Evolutionary conservation across 2,797 vertebrate genomes (phyloP), one percentile per base, ranked within the genome.

Genomic region (Ptychobarbus kaznakovi): DNA sequence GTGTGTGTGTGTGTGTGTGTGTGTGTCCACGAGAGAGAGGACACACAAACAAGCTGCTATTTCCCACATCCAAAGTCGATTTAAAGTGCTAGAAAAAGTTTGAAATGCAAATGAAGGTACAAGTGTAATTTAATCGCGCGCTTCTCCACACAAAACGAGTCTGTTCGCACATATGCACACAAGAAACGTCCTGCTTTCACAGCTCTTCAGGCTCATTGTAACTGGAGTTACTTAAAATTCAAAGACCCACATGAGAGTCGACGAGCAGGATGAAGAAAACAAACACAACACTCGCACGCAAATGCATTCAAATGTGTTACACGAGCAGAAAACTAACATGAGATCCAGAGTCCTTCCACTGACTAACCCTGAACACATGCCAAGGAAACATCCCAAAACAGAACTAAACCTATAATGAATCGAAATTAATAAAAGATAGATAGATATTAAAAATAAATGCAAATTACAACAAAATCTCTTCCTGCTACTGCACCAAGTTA

Each of bases 241-340:
- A 82, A 35, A 74, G 81, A 82, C 6, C 70, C 56, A 63, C 63
- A 25, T 42, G 51, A 77, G 51, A 63, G 38, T 28, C n/a, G n/a
- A 4, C 4, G 76, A 44, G 25, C 28, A 35, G 42, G 25, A 63
- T 44, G 53, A 25, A 61, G n/a, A 82, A 82, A 74, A 63, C 70
- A 74, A 82, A 63, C 81, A 49, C 74, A 74, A 65, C 81, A 46
- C 80, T 70, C n/a, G 18, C 53, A 82, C 46, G 32, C 70, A 82
- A 82, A 82, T 63, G 22, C 56, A 74, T 74, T 73, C 35, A 82
- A 61, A 82, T 74, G 8, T 74, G 42, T 63, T 74, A 63, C 69
- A 49, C 1, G 28, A 63, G 40, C 25, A 22, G 40, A 63, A 35
- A 73, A 18, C 68, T 81, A 51, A 35, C 38, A 78, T 3, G 22